Evolutionary conservation across 2,888 invertebrate genomes (phyloP), one percentile per base, ranked within the genome.

Genomic region (Drosophila basisetae): DNA sequence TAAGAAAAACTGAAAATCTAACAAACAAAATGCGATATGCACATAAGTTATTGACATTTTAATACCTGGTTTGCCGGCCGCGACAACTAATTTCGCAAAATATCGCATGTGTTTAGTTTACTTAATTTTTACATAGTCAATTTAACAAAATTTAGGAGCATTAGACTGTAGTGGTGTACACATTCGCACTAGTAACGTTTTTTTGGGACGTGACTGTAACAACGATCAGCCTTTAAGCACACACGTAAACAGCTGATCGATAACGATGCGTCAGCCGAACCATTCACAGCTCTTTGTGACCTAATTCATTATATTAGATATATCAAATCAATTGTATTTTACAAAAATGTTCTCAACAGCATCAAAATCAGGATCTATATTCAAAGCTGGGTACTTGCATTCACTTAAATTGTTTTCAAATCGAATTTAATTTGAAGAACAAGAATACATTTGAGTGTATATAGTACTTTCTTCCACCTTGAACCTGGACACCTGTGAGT

Each of bases 11-110:
- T 16, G 53, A 54, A 63, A 62, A 25, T 16, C 33, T 41, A 11
- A 37, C 50, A 55, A 47, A 50, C n/a, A 63, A 74, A 68, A 70
- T 73, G 62, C 61, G 65, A 37, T 54, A 50, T 52, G 30, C 50
- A 56, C 22, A 72, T 55, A 61, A 56, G 66, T 65, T 68, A 77
- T 77, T 77, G 74, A 63, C 74, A 74, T 74, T 77, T 83, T 83
- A 83, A 80, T 83, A 74, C 68, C 53, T 73, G 55, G 41, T 64
- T 37, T 22, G 41, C 61, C 61, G 47, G 41, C 35, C 18, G 55
- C 49, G 65, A 43, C 55, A 31, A n/a, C 16, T 25, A 22, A 39
- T 30, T 25, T 39, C 41, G 37, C 13, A 37, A 41, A 54, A 37
- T n/a, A 49, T 49, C 18, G 25, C 10, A 37, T 30, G 13, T 22